A percentile compares a stretch with the other conserved stretches of the same genome.
Conservation (phyloP, 2,888 invertebrate species). For the Cataglyphis altisquamis region DNA sequence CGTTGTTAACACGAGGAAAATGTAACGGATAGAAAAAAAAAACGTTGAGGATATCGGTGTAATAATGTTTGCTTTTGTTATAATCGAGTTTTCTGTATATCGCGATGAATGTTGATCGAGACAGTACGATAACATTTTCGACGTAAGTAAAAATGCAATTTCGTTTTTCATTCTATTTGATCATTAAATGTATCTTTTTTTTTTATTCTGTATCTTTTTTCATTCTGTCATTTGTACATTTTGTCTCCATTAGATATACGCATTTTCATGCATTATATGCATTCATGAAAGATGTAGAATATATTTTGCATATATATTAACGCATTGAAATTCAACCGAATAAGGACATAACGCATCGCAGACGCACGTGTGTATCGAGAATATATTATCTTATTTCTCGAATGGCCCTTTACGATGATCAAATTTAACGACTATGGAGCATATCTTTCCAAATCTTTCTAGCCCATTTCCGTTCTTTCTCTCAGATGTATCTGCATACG, state of each 20-base stretch:
- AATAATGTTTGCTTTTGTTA: slow-evolving; percentile 27
- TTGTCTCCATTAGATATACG: too few species aligned
- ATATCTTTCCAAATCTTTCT: slow-evolving; percentile 54
- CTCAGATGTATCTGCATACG: slow-evolving; percentile 48
- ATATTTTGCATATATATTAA: neutral
- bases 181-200: neutral
- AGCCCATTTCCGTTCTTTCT: slow-evolving; percentile 50
- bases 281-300: neutral
- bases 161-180: neutral
- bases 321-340: slow-evolving; percentile 5
- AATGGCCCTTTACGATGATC: slow-evolving; percentile 21
- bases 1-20: slow-evolving; percentile 24
- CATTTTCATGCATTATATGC: neutral
- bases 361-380: neutral
- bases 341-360: neutral
- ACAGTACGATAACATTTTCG: neutral
- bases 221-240: neutral
- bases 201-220: neutral
- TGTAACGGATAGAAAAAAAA: slow-evolving; percentile 1
- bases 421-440: slow-evolving; percentile 48
- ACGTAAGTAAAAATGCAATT: slow-evolving; percentile 12
- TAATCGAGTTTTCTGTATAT: neutral
- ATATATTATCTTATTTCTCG: slow-evolving; percentile 12
- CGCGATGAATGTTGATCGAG: neutral
- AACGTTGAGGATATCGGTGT: slow-evolving; percentile 12